Base-by-base conservation (phyloP, 2,888 invertebrate genomes). In the Chaetogeoica ovagalla region DNA sequence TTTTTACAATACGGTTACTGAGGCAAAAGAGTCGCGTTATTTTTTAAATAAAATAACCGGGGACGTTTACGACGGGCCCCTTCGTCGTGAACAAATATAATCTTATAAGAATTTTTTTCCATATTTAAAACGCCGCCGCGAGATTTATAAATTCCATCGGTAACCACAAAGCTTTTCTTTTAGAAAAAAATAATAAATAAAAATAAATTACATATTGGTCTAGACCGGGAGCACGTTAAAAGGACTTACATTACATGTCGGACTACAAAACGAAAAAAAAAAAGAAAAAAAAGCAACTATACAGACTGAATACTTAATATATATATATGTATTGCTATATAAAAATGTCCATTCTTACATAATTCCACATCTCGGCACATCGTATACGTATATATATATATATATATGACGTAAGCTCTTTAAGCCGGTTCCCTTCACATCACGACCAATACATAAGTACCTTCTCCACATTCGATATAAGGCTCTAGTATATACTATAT, bases 311-410 rank as follows among this genome's bases (percentile, higher is more conserved):
- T 55, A 75, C 73, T 55, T 43, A 43, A 43, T 79, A 71, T 79
- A 79, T n/a, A 19, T 55, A 43, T 81, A 43, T 15, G 63, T 81
- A 81, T 81, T 69, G 11, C 30, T 11, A 60, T 76, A 77, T 70
- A 81, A 68, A 81, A 60, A 75, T 81, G 68, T 70, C 63, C 70
- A 70, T 69, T 39, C 74, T 59, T 81, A 73, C 68, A 73, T 70
- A 77, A 77, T 70, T 62, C 52, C 21, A 77, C 43, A 69, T 76
- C 66, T 57, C 68, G 37, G 17, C 9, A 66, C 17, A 8, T 48
- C 52, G 43, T 2, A 57, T 17, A 8, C 55, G 30, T 43, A 43
- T 43, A 43, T 43, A 65, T 39, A 59, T 76, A 76, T 57, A 59
- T 59, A 76, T 68, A 17, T 65, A 48, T 59, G 57, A 68, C 60